Percentiles rank a stretch among this genome's conserved stretches.
phyloP scores from a whole-genome alignment of 2,113 vertebrate species.

The Merops nubicus region DNA sequence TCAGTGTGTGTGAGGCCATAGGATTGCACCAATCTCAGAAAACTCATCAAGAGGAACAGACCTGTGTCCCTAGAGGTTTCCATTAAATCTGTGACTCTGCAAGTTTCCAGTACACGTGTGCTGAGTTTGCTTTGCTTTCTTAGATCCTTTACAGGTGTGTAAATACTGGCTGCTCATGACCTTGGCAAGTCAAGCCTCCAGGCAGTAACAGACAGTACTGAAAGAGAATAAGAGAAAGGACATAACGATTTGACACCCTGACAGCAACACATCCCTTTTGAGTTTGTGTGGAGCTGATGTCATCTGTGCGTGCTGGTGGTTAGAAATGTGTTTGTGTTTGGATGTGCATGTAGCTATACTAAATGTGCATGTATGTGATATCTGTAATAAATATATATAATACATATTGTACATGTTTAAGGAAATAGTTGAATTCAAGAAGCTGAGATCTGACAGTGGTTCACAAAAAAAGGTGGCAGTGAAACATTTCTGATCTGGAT shows the following conservation, averaged over 20 bases:
- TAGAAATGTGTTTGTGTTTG: background rate
- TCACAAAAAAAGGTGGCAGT: background rate
- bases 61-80: background rate
- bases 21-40: background rate
- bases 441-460: background rate
- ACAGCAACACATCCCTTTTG: background rate
- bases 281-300: background rate
- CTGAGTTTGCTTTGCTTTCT: background rate
- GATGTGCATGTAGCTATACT: background rate
- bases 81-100: background rate
- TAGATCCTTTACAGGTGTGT: background rate
- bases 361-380: background rate
- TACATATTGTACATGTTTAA: background rate
- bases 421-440: background rate
- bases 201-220: background rate
- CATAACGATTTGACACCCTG: slow-evolving; percentile 13
- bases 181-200: slow-evolving; percentile 13
- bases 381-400: background rate
- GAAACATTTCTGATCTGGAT: background rate
- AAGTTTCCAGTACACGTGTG: background rate
- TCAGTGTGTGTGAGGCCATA: background rate
- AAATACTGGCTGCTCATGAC: background rate
- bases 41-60: background rate
- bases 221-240: background rate
- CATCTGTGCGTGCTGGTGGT: background rate